Conservation (phyloP, 2,888 invertebrate species). For the Branchipolynoe longqiensis region DNA sequence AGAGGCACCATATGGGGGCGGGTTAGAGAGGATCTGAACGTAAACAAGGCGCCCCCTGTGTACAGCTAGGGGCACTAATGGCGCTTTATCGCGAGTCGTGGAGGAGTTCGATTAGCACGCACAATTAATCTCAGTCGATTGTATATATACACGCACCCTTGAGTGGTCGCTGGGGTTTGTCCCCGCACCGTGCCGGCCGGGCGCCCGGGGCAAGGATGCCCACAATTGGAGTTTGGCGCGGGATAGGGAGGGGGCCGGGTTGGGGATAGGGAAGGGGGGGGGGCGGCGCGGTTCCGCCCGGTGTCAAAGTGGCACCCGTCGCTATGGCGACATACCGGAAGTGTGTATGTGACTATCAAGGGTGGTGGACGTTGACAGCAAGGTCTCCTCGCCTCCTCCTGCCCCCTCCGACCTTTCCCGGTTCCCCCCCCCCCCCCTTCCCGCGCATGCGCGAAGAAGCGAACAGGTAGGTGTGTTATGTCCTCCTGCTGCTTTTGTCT, state of each 20-base stretch:
- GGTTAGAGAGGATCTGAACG: background rate
- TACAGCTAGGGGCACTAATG: constrained; percentile 14
- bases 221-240: too few relatives aligned
- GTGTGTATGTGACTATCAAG: background rate
- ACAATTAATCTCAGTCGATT: constrained; percentile 56
- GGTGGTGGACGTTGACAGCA: constrained; percentile 5
- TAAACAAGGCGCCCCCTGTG: background rate
- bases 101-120: constrained; percentile 14
- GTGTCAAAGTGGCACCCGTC: background rate
- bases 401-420: background rate
- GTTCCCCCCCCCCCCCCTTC: background rate
- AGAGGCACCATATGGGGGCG: background rate
- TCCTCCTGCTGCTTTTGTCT: background rate
- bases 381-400: background rate
- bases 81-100: constrained; percentile 1
- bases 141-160: too few relatives aligned
- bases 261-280: too few relatives aligned
- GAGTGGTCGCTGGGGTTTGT: too few relatives aligned
- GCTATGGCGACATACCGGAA: constrained; percentile 26
- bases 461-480: background rate
- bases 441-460: too few relatives aligned
- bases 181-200: too few relatives aligned
- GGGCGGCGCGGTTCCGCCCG: too few relatives aligned
- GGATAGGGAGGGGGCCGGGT: too few relatives aligned
- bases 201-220: too few relatives aligned